These are phyloP conservation scores for Ganaspis sp. DNA, from an alignment of 1,140 invertebrate species.

Conservation along the genomic window DNA sequence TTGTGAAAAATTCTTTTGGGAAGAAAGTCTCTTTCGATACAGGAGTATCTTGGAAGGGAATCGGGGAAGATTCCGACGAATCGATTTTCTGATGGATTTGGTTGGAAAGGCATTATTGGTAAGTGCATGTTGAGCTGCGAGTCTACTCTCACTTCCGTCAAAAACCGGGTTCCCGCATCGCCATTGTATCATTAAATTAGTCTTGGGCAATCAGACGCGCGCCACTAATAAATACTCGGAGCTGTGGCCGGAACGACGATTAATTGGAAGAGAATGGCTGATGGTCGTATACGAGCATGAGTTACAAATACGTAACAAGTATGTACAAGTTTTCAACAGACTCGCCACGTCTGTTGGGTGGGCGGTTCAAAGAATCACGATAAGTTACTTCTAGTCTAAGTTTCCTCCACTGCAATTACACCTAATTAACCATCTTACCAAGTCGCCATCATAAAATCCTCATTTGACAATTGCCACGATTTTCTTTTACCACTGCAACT, in stretches of 20 bases:
- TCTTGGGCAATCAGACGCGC: constrained; percentile 57
- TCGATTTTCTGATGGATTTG: background rate
- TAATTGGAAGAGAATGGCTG: constrained; percentile 53
- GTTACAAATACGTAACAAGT: constrained; percentile 53
- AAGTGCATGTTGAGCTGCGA: background rate
- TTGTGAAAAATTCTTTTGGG: too few species aligned
- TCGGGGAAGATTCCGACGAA: background rate
- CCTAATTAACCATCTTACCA: constrained; percentile 55
- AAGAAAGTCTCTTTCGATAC: too few species aligned
- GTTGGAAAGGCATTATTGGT: constrained; percentile 5
- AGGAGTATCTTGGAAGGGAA: too few species aligned
- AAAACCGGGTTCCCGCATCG: constrained; percentile 48
- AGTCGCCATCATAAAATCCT: constrained; percentile 49
- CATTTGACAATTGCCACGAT: background rate
- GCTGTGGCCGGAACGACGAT: constrained; percentile 53
- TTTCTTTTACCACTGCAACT: background rate
- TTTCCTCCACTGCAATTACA: constrained; percentile 50
- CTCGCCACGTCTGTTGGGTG: constrained; percentile 32
- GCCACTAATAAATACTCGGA: constrained; percentile 57
- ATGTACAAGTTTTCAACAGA: constrained; percentile 44
- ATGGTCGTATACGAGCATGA: constrained; percentile 31
- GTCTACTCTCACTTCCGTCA: constrained; percentile 28
- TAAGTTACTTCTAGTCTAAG: constrained; percentile 43
- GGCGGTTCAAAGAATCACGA: constrained; percentile 51
- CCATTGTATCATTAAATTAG: constrained; percentile 59